These are phyloP conservation scores for Phyto melanocephala DNA, from an alignment of 2,888 invertebrate species.

Conservation along the genomic window DNA sequence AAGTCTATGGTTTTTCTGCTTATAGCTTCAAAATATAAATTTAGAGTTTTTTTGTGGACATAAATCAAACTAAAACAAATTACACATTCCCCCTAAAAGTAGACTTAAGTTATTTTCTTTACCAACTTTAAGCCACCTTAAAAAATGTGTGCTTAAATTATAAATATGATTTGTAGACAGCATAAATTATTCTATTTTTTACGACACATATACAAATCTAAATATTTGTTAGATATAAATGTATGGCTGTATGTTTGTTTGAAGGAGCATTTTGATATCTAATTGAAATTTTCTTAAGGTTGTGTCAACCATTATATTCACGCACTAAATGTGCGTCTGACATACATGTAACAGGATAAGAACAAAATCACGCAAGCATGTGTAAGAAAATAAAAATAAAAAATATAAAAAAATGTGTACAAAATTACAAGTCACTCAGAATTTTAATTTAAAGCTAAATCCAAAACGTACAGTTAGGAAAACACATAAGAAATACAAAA, in stretches of 20 bases:
- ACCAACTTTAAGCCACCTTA: background rate
- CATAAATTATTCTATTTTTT: conserved; percentile 1
- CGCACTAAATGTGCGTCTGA: conserved; percentile 59
- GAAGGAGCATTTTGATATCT: conserved; percentile 45
- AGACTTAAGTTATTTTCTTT: background rate
- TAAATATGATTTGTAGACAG: conserved; percentile 58
- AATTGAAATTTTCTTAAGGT: conserved; percentile 57
- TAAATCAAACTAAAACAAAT: background rate
- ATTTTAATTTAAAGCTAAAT: conserved; percentile 72
- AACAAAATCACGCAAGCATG: conserved; percentile 48
- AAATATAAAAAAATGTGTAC: conserved; percentile 8
- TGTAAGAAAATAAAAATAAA: conserved; percentile 12
- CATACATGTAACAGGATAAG: conserved; percentile 54
- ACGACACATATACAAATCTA: background rate
- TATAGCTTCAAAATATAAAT: background rate
- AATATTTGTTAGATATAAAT: background rate
- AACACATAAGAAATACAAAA: conserved; percentile 37
- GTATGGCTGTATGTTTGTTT: too few relatives aligned
- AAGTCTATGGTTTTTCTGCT: background rate
- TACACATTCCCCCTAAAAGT: background rate
- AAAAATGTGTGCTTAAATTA: conserved; percentile 51
- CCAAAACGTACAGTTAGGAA: conserved; percentile 66
- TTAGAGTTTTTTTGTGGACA: background rate
- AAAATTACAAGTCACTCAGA: conserved; percentile 74
- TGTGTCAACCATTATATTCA: conserved; percentile 38